Base-by-base conservation (phyloP, 2,888 invertebrate species). In the Drosophila limbata region DNA sequence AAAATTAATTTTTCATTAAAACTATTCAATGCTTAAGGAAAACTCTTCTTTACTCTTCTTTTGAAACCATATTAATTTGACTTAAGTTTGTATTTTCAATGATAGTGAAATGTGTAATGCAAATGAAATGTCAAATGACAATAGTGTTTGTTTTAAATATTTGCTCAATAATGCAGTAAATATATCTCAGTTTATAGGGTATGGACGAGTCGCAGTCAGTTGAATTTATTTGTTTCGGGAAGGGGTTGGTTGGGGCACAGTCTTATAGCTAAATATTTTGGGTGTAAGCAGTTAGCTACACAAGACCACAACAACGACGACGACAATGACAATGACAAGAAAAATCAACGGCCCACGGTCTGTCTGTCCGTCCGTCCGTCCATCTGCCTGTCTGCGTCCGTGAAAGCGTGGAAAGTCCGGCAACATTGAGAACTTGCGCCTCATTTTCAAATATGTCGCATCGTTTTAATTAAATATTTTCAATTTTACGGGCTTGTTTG, bases 401-500 rank as follows among this genome's bases (percentile, higher is more conserved):
- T 45, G 71, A 82, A 85, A 82, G 73, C 68, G 52, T 69, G 85
- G 85, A 82, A 85, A 85, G 79, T 59, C 67, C 52, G 15, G 31
- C 53, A 63, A 35, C 55, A 48, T 35, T 56, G 69, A 75, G 73
- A 73, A 75, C 62, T 60, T 76, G 64, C 35, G 56, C 37, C 56
- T 73, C 64, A 67, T 75, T 79, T 63, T 55, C 53, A 64, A 69
- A 81, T 77, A 78, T 89, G 84, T 84, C 84, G 89, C 81, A 72
- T 67, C 70, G 87, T 68, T 89, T 84, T 84, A 89, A 84, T 89
- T 89, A 89, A 89, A 84, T 87, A 87, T 84, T 84, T 84, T 89
- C 76, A 81, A 89, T 89, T 84, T 84, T 76, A 84, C 87, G 79
- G 84, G 65, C 81, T 76, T 81, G 88, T 87, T 89, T 76, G 89